Evolutionary conservation across 2,888 invertebrate genomes (phyloP), one percentile per base, ranked within the genome.

Genomic region (Diplolepis rosae): DNA sequence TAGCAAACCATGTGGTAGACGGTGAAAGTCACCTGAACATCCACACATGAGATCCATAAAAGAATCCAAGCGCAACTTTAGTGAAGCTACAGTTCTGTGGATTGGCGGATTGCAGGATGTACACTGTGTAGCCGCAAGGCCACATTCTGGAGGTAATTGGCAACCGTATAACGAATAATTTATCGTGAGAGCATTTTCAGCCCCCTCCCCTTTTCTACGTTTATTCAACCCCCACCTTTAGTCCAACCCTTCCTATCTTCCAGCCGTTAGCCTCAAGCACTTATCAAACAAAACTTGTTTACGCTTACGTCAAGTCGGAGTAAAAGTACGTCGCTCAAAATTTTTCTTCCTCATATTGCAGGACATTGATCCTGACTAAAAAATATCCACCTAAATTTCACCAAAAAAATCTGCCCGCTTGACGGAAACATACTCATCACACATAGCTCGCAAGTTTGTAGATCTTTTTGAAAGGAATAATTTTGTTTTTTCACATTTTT

Each of bases 1-100:
- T 35, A 56, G 54, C 18, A 54, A 54, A 28, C 30, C 18, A 30
- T 54, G 30, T 54, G 9, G 15, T 27, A 13, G 27, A 27, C 32
- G 56, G 56, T 56, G 56, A 56, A 56, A 56, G 56, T 56, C 32
- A 56, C 32, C 56, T 32, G 56, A 56, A 56, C 32, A 56, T 35
- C 11, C 13, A 32, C 35, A 54, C 11, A n/a, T n/a, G 32, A 56
- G 22, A 56, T 56, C 18, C 22, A 35, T 7, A 22, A 35, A 35
- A 22, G 56, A 35, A 35, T 56, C 9, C 13, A 35, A 56, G 56
- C 32, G 7, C 56, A 56, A 56, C 54, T 56, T 18, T 32, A 32
- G 13, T 22, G 13, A 56, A 56, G 35, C 56, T 32, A 22, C 56
- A 54, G 32, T 54, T 18, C 54, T 35, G 32, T 56, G 54, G 32